phyloP scores from a whole-genome alignment of 2,113 vertebrate species.

The Microcebus jonahi region DNA sequence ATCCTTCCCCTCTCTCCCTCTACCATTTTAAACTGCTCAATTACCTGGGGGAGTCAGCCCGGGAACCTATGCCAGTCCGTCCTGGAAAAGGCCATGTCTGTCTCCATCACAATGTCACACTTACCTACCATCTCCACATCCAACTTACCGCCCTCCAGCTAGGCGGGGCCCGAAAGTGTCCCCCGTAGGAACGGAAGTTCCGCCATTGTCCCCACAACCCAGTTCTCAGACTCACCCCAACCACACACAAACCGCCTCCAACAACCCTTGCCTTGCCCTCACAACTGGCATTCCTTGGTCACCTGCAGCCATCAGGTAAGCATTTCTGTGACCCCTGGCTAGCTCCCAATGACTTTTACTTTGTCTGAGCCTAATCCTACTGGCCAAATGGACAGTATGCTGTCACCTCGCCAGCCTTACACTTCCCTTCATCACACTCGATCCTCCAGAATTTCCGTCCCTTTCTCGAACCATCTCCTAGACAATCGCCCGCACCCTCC shows the following conservation, averaged over 20 bases:
- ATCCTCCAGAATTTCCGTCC: background rate
- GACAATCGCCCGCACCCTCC: background rate
- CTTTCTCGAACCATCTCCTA: background rate
- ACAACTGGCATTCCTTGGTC: background rate
- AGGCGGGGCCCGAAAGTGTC: no score
- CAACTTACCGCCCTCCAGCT: background rate
- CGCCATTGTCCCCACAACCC: fast-evolving
- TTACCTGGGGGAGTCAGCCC: background rate
- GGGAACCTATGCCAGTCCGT: background rate
- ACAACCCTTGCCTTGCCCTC: background rate
- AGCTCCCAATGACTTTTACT: background rate
- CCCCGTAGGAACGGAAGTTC: background rate
- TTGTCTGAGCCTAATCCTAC: background rate
- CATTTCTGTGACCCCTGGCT: background rate
- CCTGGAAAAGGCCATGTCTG: background rate
- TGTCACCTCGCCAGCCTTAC: background rate
- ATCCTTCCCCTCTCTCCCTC: background rate
- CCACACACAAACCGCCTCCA: background rate
- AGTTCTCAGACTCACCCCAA: background rate
- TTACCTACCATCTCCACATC: background rate
- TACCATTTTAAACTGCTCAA: slow-evolving; percentile 1
- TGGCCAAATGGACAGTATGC: background rate
- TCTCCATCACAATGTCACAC: background rate
- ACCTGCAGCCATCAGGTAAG: background rate
- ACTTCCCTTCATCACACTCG: background rate